Evolutionary conservation across 1,140 invertebrate species (phyloP).

Genomic region (Sitobion miscanthi): DNA sequence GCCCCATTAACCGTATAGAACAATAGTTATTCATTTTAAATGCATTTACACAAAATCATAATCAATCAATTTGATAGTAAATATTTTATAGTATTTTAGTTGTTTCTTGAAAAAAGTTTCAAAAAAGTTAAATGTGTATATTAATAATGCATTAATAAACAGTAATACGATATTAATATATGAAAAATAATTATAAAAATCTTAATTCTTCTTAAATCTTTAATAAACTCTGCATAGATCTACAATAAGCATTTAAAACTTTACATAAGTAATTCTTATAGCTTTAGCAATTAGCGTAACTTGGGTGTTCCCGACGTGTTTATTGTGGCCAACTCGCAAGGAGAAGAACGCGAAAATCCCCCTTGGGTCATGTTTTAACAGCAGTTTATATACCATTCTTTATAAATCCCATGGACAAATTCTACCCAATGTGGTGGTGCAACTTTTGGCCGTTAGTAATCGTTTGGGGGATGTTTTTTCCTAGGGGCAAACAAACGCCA

Average conservation of each 20-base stretch:
- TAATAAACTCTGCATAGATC: neutral
- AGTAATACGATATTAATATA: neutral
- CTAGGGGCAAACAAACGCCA: constrained; percentile 39
- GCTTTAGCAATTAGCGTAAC: constrained; percentile 51
- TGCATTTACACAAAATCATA: neutral
- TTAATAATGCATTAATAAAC: neutral
- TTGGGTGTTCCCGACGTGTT: constrained; percentile 45
- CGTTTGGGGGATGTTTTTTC: constrained; percentile 41
- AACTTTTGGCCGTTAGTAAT: constrained; percentile 55
- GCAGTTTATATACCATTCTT: constrained; percentile 49
- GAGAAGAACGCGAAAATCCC: constrained; percentile 30
- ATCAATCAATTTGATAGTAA: neutral
- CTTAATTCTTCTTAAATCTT: neutral
- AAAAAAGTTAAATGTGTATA: neutral
- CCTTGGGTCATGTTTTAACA: constrained; percentile 51
- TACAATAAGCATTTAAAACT: constrained; percentile 37
- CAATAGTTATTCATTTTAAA: neutral
- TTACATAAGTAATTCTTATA: constrained; percentile 35
- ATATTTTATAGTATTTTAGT: neutral
- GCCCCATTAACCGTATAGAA: neutral
- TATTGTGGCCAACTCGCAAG: constrained; percentile 36
- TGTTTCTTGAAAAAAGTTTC: neutral
- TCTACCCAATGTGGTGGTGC: constrained; percentile 38
- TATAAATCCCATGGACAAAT: constrained; percentile 54
- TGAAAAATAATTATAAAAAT: neutral